Evolutionary conservation across 2,797 vertebrate species (phyloP), one percentile per base, ranked within the genome.

Genomic region (Betta splendens): DNA sequence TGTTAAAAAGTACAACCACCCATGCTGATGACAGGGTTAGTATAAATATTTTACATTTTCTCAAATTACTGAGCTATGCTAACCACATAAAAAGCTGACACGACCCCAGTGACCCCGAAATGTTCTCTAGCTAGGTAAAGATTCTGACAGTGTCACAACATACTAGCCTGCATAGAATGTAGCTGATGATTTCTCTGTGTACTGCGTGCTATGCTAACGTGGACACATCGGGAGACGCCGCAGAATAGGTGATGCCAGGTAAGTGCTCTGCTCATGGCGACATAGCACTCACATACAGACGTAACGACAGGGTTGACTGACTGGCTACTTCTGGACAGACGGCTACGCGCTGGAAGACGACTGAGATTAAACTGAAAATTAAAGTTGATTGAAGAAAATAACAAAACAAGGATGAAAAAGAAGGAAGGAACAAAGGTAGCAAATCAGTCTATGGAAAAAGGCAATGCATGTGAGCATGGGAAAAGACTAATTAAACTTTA

Each of bases 321-420:
- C 72, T 25, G 52, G 69, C 56, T 56, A 51, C 84, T 78, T 85
- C 63, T 61, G 52, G 81, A 89, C 71, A 72, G 78, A 89, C 91
- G 90, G 90, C 78, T 77, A 87, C 79, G 86, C 78, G 87, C 90
- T 94, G 94, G 94, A 95, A 94, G 94, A 94, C 91, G 68, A 90
- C 88, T 80, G 81, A 92, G 86, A 64, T 72, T 85, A 68, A 83
- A 87, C 66, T 47, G 52, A 81, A 74, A 70, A 59, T 46, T 7
- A 81, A 65, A 65, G 31, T 29, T 81, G 59, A 49, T n/a, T 4
- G 10, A 50, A 33, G 59, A 23, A 28, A 48, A 58, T 22, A 49
- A 53, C 1, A 23, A 23, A 3, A 10, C 31, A 44, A 13, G 37
- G 64, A 64, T 13, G 43, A 71, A 39, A 18, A 77, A 59, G 36